Evolutionary conservation across 1,140 invertebrate genomes (phyloP), one percentile per base, ranked within the genome.

Genomic region (Atta texana): DNA sequence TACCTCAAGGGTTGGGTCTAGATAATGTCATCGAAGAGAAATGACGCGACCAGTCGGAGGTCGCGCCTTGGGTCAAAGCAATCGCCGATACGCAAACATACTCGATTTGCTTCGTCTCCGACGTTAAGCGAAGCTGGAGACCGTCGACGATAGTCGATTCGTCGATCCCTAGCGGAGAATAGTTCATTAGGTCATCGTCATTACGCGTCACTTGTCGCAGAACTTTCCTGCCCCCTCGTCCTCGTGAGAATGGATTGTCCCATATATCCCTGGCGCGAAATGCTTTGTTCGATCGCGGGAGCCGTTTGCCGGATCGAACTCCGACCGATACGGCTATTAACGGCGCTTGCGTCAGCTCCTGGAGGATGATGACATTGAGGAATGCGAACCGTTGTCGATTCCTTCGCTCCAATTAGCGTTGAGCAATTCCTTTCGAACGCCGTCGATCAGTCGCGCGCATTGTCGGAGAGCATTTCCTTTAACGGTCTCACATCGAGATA

Each of bases 161-260:
- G 59, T 34, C 61, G 74, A 61, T 84, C 39, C 44, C 69, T 75
- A 28, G 80, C 80, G 57, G 55, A n/a, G 64, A 53, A 85, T 85
- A 85, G 82, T 84, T 87, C 86, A 87, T 87, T 84, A 51, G 86
- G 86, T 85, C 86, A 87, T 55, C 80, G 80, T 84, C 44, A 85
- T 87, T 87, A 87, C 57, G 80, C 51, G 44, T 77, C 82, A 78
- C 78, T 31, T 82, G 86, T 68, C 86, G 86, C 57, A 44, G 39
- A 87, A 28, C 68, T 69, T 55, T 6, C 44, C 28, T 24, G 28
- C 10, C n/a, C 51, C 7, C 34, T 55, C 28, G 5, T n/a, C 14
- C 44, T 28, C 63, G 55, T 88, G 87, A 80, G 76, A 84, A 87
- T 75, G 80, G 87, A 87, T 84, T 77, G 86, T 87, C 64, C 78